Percentiles rank a stretch among this genome's conserved stretches.
Conservation (phyloP, 1,140 invertebrate species). For the Eufriesea mexicana region DNA sequence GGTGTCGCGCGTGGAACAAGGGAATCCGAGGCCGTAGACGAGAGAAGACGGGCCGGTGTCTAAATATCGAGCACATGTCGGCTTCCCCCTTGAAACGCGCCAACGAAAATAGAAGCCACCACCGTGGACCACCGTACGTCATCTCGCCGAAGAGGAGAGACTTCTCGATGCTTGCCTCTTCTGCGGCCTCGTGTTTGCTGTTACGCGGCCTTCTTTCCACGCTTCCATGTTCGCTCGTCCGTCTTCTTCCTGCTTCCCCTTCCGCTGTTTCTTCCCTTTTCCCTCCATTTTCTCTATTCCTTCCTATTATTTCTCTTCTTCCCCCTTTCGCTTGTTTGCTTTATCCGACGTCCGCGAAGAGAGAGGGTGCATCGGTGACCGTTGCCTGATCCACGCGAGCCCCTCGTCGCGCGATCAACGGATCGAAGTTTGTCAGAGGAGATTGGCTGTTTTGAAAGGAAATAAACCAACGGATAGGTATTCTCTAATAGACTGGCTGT, state of each 20-base stretch:
- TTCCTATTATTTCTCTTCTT: neutral
- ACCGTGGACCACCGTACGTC: constrained; percentile 64
- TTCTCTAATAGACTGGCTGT: constrained; percentile 45
- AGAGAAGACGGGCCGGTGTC: constrained; percentile 58
- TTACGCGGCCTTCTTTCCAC: constrained; percentile 67
- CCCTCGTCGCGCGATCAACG: neutral
- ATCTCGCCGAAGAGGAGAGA: constrained; percentile 52
- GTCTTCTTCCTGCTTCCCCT: constrained; percentile 44
- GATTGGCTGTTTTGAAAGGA: neutral
- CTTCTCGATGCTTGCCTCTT: constrained; percentile 22
- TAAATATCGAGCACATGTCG: constrained; percentile 72
- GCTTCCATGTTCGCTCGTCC: constrained; percentile 30
- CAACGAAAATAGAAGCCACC: constrained; percentile 68
- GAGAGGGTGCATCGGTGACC: no score
- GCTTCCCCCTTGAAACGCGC: constrained; percentile 55
- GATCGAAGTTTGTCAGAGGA: neutral
- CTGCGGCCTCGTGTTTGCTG: constrained; percentile 62
- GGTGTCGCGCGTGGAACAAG: constrained; percentile 23
- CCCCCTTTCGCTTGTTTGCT: no score
- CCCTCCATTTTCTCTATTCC: no score
- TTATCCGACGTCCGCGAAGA: no score
- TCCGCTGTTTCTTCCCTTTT: no score
- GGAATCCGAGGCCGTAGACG: constrained; percentile 29
- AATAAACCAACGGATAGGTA: neutral
- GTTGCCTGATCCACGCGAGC: no score